These are phyloP conservation scores for Bombus superbus DNA, from an alignment of 1,140 invertebrate genomes.

Conservation along the genomic window DNA sequence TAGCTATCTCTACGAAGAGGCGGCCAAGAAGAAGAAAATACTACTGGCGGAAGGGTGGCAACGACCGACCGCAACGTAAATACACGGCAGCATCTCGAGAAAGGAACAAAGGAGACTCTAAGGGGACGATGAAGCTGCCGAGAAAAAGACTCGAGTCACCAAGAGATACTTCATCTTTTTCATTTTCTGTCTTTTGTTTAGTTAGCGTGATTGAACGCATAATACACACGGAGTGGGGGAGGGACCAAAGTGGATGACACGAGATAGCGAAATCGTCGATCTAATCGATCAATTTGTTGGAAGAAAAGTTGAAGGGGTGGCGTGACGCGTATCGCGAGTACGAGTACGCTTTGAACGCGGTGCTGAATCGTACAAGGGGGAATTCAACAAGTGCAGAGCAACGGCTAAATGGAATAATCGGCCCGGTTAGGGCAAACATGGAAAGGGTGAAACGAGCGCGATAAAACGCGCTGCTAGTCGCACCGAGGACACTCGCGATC, in stretches of 20 bases:
- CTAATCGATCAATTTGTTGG: background rate
- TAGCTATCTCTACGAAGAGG: slow-evolving; percentile 20
- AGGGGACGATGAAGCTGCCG: background rate
- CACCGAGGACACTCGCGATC: too few species aligned
- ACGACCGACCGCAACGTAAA: slow-evolving; percentile 21
- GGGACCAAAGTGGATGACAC: too few species aligned
- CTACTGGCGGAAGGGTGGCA: background rate
- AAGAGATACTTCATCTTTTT: background rate
- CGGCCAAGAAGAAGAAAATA: slow-evolving; percentile 29
- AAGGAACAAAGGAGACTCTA: background rate
- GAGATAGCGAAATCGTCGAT: background rate
- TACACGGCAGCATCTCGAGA: background rate
- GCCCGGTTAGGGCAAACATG: background rate
- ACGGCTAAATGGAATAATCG: slow-evolving; percentile 1
- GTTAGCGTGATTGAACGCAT: background rate
- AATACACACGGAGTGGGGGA: too few species aligned
- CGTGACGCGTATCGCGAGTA: slow-evolving; percentile 2
- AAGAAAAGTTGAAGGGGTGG: background rate
- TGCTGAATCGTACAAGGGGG: slow-evolving; percentile 2
- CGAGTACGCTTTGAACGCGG: background rate
- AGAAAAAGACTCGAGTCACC: background rate
- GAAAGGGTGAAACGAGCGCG: background rate
- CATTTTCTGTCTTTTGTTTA: background rate
- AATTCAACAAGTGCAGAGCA: slow-evolving; percentile 51
- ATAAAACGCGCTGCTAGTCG: background rate